phyloP scores from a whole-genome alignment of 2,113 vertebrate species.

The Syngnathoides biaculeatus region DNA sequence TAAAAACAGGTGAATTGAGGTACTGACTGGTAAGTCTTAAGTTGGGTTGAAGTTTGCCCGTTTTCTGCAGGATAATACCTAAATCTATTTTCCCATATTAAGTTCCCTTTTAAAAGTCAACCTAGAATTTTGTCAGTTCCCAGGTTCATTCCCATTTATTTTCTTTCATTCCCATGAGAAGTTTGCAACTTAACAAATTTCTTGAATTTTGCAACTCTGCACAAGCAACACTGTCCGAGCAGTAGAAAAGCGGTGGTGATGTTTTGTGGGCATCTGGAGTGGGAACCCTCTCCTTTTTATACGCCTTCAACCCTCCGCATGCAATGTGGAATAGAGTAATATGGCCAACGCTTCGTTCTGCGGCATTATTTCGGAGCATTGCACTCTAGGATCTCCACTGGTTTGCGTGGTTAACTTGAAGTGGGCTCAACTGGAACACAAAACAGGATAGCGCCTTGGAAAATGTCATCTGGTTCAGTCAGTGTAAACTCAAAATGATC shows the following conservation, averaged over 20 bases:
- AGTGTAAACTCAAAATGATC: neutral
- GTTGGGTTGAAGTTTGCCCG: too few species aligned
- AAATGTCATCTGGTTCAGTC: neutral
- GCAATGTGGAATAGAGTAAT: constrained; percentile 3
- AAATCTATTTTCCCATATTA: neutral
- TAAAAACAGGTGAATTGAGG: too few species aligned
- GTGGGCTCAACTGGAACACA: neutral
- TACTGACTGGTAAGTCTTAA: too few species aligned
- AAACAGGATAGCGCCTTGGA: neutral
- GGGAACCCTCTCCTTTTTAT: constrained; percentile 9
- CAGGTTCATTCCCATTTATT: neutral
- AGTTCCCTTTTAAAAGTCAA: neutral
- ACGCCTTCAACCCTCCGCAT: constrained; percentile 22
- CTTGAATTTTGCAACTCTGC: neutral
- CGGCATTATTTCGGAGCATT: neutral
- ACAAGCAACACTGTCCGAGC: neutral
- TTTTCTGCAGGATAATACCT: neutral
- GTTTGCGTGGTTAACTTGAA: neutral
- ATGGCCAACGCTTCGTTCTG: neutral
- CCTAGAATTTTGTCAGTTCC: too few species aligned
- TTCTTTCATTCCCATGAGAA: neutral
- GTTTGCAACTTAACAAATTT: neutral
- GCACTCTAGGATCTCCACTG: neutral
- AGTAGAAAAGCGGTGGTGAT: neutral
- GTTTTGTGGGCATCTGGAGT: neutral